Evolutionary conservation across 2,113 vertebrate genomes (phyloP).

Genomic region (Sinocyclocheilus anophthalmus): DNA sequence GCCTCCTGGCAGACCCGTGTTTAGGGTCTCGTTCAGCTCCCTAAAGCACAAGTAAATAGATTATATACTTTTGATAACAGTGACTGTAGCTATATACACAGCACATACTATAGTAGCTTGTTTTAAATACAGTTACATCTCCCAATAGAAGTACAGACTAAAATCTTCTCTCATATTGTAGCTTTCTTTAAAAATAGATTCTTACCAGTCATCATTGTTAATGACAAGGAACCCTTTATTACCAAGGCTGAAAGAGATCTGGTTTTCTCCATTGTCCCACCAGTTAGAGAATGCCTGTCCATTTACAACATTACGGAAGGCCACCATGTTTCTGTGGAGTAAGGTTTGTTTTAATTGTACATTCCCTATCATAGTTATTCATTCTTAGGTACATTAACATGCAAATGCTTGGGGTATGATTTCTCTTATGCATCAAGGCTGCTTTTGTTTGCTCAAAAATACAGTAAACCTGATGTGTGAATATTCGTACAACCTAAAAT

Average conservation of each 20-base stretch:
- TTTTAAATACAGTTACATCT: too few relatives aligned
- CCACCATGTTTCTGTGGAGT: conserved; percentile 86
- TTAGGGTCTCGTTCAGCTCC: too few relatives aligned
- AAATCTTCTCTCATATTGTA: too few relatives aligned
- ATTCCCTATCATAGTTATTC: neutral
- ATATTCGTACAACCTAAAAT: too few relatives aligned
- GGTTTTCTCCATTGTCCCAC: conserved; percentile 93
- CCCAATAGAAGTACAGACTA: too few relatives aligned
- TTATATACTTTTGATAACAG: too few relatives aligned
- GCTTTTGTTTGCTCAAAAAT: neutral
- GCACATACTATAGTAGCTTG: too few relatives aligned
- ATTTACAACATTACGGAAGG: conserved; percentile 87
- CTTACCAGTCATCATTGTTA: conserved; percentile 40
- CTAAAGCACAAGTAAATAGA: too few relatives aligned
- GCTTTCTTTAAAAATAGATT: too few relatives aligned
- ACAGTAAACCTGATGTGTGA: too few relatives aligned
- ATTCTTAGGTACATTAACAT: neutral
- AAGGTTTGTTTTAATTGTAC: neutral
- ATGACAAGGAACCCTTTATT: conserved; percentile 80
- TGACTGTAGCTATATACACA: too few relatives aligned
- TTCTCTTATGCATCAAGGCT: neutral
- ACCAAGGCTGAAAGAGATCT: conserved; percentile 91
- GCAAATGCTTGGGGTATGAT: neutral
- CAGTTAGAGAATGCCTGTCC: conserved; percentile 85
- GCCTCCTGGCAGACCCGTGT: too few relatives aligned